These are phyloP conservation scores for Prionailurus viverrinus DNA, from an alignment of 2,113 vertebrate genomes.

Conservation along the genomic window DNA sequence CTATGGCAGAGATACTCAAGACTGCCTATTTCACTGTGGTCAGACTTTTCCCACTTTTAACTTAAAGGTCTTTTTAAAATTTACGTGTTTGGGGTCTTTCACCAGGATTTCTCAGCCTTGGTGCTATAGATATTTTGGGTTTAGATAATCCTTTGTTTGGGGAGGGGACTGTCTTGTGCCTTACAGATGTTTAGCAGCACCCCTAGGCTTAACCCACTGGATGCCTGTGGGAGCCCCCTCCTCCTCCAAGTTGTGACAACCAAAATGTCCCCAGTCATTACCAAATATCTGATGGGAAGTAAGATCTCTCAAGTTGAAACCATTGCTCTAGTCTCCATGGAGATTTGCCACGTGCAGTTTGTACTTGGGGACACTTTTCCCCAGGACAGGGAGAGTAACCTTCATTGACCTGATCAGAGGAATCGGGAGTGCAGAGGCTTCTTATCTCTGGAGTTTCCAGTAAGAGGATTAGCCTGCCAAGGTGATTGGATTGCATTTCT, in stretches of 20 bases:
- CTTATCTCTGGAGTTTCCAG: constrained; percentile 50
- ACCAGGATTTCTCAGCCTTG: background rate
- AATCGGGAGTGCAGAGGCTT: background rate
- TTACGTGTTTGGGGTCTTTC: background rate
- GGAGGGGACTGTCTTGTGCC: background rate
- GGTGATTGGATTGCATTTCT: constrained; percentile 76
- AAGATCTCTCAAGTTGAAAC: background rate
- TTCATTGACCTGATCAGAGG: background rate
- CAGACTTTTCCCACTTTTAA: background rate
- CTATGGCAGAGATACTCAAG: background rate
- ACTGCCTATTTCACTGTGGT: background rate
- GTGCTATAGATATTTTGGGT: background rate
- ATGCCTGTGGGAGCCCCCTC: background rate
- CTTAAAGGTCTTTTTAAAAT: background rate
- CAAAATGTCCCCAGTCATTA: background rate
- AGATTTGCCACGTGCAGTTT: background rate
- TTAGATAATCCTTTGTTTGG: background rate
- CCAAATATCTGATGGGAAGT: background rate
- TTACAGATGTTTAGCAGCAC: background rate
- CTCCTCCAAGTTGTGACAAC: background rate
- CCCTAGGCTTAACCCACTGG: background rate
- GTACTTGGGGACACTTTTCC: background rate
- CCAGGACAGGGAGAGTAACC: background rate
- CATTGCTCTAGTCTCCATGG: background rate
- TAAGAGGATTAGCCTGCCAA: constrained; percentile 63